Conservation (phyloP, 1,140 invertebrate species). For the Cryptotermes secundus region DNA sequence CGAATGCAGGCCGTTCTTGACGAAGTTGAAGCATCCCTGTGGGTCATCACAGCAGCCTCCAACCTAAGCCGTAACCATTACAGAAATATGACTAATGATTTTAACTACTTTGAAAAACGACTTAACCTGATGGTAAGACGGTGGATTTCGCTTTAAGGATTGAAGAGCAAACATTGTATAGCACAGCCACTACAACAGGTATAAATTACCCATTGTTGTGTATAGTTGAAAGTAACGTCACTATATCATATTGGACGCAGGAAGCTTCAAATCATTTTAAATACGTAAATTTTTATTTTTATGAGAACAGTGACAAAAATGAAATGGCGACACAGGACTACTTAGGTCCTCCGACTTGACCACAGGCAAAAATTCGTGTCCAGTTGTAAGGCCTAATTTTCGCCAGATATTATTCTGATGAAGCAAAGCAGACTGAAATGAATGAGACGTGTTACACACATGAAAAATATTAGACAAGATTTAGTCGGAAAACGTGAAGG, state of each 20-base stretch:
- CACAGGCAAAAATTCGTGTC: too few relatives aligned
- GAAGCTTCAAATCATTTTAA: background rate
- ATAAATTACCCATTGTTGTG: background rate
- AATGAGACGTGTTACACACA: too few relatives aligned
- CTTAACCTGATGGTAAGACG: too few relatives aligned
- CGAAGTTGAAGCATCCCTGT: background rate
- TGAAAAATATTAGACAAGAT: too few relatives aligned
- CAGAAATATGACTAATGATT: background rate
- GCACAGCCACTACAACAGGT: background rate
- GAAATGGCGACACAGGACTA: too few relatives aligned
- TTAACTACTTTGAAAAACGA: background rate
- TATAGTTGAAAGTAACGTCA: background rate
- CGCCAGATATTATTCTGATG: too few relatives aligned
- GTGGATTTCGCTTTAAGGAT: background rate
- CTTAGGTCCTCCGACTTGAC: too few relatives aligned
- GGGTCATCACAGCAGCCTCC: background rate
- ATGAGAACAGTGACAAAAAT: background rate
- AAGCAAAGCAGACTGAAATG: too few relatives aligned
- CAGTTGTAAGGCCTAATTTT: too few relatives aligned
- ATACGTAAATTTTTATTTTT: background rate
- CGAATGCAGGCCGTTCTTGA: background rate
- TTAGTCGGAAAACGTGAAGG: too few relatives aligned
- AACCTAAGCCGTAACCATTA: background rate
- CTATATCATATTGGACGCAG: background rate
- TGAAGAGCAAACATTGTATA: background rate